Evolutionary conservation across 2,797 vertebrate genomes (phyloP).

Genomic region (Allobates femoralis): DNA sequence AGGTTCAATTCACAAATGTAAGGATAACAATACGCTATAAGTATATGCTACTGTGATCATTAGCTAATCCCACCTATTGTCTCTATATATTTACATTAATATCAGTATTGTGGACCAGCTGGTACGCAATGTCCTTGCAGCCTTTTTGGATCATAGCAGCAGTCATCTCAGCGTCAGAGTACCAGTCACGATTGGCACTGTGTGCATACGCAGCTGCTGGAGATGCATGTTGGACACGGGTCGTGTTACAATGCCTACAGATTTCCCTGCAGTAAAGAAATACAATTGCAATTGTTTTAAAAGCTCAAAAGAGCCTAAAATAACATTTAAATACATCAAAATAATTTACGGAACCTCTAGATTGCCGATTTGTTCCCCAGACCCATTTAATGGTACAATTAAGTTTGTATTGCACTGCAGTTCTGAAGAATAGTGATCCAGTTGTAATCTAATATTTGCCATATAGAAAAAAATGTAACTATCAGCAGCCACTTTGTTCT

Average conservation of each 20-base stretch:
- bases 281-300: background rate
- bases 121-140: slow-evolving; percentile 88
- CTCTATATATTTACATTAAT: slow-evolving; percentile 81
- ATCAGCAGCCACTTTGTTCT: background rate
- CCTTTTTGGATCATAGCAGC: slow-evolving; percentile 73
- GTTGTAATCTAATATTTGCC: background rate
- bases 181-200: slow-evolving; percentile 80
- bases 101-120: slow-evolving; percentile 89
- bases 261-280: slow-evolving; percentile 76
- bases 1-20: background rate
- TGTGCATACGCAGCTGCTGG: slow-evolving; percentile 82
- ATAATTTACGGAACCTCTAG: background rate
- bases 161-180: slow-evolving; percentile 83
- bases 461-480: background rate
- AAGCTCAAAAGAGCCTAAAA: background rate
- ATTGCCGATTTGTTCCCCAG: background rate
- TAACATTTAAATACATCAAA: background rate
- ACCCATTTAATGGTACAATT: too few relatives aligned
- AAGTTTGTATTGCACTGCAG: background rate
- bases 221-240: slow-evolving; percentile 84
- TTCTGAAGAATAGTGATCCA: background rate
- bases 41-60: background rate
- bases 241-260: slow-evolving; percentile 86
- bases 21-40: background rate
- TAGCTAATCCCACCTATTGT: background rate